A percentile compares a stretch with the other conserved stretches of the same genome.
Conservation (phyloP, 2,888 invertebrate genomes). For the Microdon myrmicae region DNA sequence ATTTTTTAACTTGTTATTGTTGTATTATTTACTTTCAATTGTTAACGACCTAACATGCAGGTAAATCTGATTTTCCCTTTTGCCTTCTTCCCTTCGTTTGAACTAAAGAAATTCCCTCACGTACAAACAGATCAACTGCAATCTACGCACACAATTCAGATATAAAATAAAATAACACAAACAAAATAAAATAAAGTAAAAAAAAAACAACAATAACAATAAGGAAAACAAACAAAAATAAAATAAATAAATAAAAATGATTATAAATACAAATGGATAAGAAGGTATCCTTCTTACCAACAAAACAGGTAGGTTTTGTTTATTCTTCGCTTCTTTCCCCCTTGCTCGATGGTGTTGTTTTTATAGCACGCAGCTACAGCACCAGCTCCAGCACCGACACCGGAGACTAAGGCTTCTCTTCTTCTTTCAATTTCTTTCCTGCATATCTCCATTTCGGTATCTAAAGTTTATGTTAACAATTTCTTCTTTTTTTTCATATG, state of each 20-base stretch:
- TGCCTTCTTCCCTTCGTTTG: slow-evolving; percentile 18
- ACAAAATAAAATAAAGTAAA: slow-evolving; percentile 1
- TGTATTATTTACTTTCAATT: slow-evolving; percentile 32
- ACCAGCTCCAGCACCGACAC: slow-evolving; percentile 1
- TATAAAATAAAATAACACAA: not conserved
- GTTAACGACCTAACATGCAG: slow-evolving; percentile 35
- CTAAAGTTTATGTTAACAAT: slow-evolving; percentile 32
- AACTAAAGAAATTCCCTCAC: slow-evolving; percentile 37
- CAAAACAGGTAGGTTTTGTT: slow-evolving; percentile 43
- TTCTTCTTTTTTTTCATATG: too few species aligned
- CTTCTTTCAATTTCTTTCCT: slow-evolving; percentile 17
- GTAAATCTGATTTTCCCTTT: slow-evolving; percentile 12
- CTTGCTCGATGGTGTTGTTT: too few species aligned
- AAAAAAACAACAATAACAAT: slow-evolving; percentile 8
- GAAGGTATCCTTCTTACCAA: slow-evolving; percentile 42
- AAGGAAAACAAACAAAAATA: slow-evolving; percentile 1
- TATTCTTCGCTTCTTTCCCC: slow-evolving; percentile 21
- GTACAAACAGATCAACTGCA: slow-evolving; percentile 43
- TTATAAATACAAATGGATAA: slow-evolving; percentile 41
- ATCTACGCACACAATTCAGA: slow-evolving; percentile 31
- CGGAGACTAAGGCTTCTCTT: not conserved
- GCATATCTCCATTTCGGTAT: slow-evolving; percentile 28
- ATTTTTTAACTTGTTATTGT: slow-evolving; percentile 16
- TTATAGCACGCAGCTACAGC: not conserved
- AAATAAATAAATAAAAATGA: slow-evolving; percentile 22